Evolutionary conservation across 2,113 vertebrate genomes (phyloP).

Genomic region (Gasterosteus aculeatus): DNA sequence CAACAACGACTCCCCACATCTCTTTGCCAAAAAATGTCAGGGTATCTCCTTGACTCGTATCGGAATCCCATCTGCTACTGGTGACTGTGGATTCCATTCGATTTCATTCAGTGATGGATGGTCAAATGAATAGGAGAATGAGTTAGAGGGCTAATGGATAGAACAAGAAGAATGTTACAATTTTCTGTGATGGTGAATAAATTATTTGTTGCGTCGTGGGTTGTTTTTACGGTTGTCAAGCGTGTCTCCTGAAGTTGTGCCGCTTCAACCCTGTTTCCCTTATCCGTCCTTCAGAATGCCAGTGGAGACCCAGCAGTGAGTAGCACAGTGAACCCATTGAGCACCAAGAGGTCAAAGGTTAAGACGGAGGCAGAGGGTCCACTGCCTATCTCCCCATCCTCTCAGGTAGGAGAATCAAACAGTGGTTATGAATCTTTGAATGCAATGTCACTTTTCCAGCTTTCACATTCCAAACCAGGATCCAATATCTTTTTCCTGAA

Average conservation of each 20-base stretch:
- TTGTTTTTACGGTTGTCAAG: neutral
- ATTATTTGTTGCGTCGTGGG: neutral
- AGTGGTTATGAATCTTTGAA: neutral
- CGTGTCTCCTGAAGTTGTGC: neutral
- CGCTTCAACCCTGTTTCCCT: neutral
- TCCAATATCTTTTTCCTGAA: neutral
- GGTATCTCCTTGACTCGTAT: conserved; percentile 28
- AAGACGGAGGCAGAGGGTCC: conserved; percentile 88
- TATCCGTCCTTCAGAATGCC: conserved; percentile 80
- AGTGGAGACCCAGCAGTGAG: conserved; percentile 94
- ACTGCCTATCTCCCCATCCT: conserved; percentile 76
- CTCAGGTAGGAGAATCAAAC: conserved; percentile 58
- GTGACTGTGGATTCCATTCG: conserved; percentile 9
- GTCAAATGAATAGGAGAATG: conserved; percentile 14
- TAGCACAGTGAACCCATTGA: conserved; percentile 93
- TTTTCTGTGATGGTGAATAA: conserved; percentile 7
- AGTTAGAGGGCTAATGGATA: conserved; percentile 8
- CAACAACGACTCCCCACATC: conserved; percentile 51
- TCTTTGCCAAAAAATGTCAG: conserved; percentile 28
- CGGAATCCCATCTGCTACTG: conserved; percentile 20
- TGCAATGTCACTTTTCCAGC: neutral
- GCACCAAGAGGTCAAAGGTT: conserved; percentile 94
- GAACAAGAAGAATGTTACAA: neutral
- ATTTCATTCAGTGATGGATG: conserved; percentile 9
- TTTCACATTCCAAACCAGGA: neutral